Evolutionary conservation across 2,113 vertebrate species (phyloP), one percentile per base, ranked within the genome.

Genomic region (Maccullochella peelii): DNA sequence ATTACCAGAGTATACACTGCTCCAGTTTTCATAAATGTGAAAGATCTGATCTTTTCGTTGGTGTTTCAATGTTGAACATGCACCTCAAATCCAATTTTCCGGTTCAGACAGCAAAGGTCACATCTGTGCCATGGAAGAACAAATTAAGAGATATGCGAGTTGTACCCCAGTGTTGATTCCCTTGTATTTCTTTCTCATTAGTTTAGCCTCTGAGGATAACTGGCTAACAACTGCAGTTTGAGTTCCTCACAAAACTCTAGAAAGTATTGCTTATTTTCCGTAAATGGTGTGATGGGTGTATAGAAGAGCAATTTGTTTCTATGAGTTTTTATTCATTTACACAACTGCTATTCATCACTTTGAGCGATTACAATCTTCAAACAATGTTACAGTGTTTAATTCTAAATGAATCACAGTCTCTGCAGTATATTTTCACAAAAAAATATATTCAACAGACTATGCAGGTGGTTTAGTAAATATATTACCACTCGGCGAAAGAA

Each of bases 271-370:
- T 55, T 77, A 78, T 70, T 84, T 75, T 68, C 66, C 83, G 66
- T 69, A 49, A 42, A 59, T 6, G 0, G 10, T 33, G 27, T 69
- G 76, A 66, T 25, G 36, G 50, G 38, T 40, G 68, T 40, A n/a
- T 52, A 44, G 63, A 73, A 68, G 67, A 77, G 68, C 50, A 88
- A 79, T 86, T 75, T 55, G 67, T 68, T 57, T 61, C 78, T 70
- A 67, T 30, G 47, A 76, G 78, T 62, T 83, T 73, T 21, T 72
- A 77, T 84, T 71, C 63, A 54, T 86, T 57, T 71, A 42, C 8
- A 49, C 62, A 25, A 42, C 59, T 72, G 70, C 49, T 70, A 68
- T 84, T 86, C 69, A 69, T 86, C 72, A 84, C 58, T 82, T 86
- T 76, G 69, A 76, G 72, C 25, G 50, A 78, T 88, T 80, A 55